These are phyloP conservation scores for Lycodopsis pacificus DNA, from an alignment of 2,797 vertebrate genomes.

Conservation along the genomic window DNA sequence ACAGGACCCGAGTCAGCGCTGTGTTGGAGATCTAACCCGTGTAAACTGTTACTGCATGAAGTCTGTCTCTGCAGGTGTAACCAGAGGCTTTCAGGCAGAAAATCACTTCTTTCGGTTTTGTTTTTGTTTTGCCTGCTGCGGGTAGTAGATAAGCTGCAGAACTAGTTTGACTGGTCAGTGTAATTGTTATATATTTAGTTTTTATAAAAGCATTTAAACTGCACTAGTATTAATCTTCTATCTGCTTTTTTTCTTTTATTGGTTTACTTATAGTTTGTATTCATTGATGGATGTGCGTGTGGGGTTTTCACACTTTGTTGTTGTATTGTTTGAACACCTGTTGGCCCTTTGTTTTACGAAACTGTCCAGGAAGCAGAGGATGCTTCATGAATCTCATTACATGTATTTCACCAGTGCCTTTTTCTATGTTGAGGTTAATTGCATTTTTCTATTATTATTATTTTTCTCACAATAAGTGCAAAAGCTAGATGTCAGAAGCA, in stretches of 20 bases:
- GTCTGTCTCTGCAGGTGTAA: not conserved
- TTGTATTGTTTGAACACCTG: not conserved
- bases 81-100: no score
- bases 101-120: accelerated
- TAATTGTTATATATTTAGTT: not conserved
- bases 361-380: not conserved
- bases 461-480: not conserved
- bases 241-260: not conserved
- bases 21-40: not conserved
- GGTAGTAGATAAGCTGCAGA: not conserved
- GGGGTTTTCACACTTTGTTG: not conserved
- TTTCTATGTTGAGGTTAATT: not conserved
- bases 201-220: not conserved
- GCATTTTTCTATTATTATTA: not conserved
- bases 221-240: not conserved
- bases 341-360: not conserved
- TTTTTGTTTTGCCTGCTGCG: not conserved
- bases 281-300: no score
- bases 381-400: not conserved
- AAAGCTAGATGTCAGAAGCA: not conserved
- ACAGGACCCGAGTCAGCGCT: accelerated
- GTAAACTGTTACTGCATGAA: constrained; percentile 43
- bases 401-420: not conserved
- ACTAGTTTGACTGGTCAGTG: not conserved
- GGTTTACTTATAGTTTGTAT: not conserved